Percentiles rank a stretch among this genome's conserved stretches.
Evolutionary conservation across 1,140 invertebrate genomes (phyloP).

Genomic region (Conus betulinus): DNA sequence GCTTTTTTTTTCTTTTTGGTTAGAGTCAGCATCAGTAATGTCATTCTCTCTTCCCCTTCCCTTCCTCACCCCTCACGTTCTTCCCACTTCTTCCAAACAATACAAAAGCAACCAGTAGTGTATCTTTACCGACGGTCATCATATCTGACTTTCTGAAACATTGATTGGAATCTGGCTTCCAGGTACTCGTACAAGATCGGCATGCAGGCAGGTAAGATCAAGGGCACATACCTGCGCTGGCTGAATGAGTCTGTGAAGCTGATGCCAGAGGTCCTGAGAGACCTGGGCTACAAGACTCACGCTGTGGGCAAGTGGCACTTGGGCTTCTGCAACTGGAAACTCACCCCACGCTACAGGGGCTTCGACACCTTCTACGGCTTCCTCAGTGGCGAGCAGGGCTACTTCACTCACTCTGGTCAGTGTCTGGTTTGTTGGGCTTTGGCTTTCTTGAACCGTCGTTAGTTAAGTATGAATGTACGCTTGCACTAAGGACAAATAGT

Average conservation of each 20-base stretch:
- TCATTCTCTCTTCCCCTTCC: too few species aligned
- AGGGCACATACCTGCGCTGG: conserved; percentile 16
- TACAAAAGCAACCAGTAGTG: too few species aligned
- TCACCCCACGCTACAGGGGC: conserved; percentile 76
- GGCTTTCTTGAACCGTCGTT: background rate
- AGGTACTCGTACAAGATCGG: conserved; percentile 4
- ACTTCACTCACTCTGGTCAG: conserved; percentile 63
- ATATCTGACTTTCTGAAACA: too few species aligned
- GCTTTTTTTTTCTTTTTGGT: too few species aligned
- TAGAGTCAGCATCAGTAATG: too few species aligned
- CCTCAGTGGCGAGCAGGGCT: conserved; percentile 73
- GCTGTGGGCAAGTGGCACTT: conserved; percentile 81
- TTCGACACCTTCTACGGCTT: conserved; percentile 79
- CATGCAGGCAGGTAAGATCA: conserved; percentile 15
- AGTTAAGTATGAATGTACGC: too few species aligned
- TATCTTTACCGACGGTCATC: too few species aligned
- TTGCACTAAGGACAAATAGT: too few species aligned
- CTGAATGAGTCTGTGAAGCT: background rate
- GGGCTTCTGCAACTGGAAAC: conserved; percentile 77
- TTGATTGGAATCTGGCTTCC: too few species aligned
- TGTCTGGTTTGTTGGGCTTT: background rate
- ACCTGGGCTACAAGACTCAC: background rate
- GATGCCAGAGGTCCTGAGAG: background rate
- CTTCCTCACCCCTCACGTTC: too few species aligned
- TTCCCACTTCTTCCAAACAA: too few species aligned